Evolutionary conservation across 2,797 vertebrate species (phyloP), one percentile per base, ranked within the genome.

Genomic region (Hylomyscus alleni): DNA sequence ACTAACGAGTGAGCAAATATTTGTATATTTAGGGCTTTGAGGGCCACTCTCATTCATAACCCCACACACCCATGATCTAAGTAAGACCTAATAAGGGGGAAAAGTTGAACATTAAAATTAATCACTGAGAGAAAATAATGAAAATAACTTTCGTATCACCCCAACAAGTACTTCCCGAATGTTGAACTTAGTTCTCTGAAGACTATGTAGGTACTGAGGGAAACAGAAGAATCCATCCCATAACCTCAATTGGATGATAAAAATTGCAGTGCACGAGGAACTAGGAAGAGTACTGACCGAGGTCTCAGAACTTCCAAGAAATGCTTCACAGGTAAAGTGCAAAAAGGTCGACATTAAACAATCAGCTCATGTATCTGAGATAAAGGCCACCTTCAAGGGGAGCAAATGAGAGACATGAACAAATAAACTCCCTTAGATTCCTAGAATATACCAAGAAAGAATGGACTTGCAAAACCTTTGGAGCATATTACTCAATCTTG

Each of bases 321-420:
- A 82, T 81, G 58, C 67, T 73, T 77, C 73, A 6, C 58, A 76
- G 60, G 37, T 56, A 34, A 15, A 65, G 75, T 22, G 10, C 31
- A 82, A 62, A 92, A 26, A 50, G 52, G 60, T 47, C 9, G 69
- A 77, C 84, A 88, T 90, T 56, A 90, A 67, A 92, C 58, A 52
- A 77, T 22, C 24, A 69, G 9, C 86, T 88, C 29, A 34, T n/a
- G 85, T 90, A 26, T 52, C 56, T 17, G 17, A 91, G 50, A 11
- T 76, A 58, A 81, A 67, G 6, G 34, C 19, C 72, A 47, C 29
- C 31, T 4, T 72, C n/a, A 31, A 1, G 15, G 20, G 52, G 4
- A 85, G n/a, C 40, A 93, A 40, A 9, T 29, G 9, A 69, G 20
- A 81, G 77, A 78, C 4, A 10, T 2, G 50, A 44, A 3, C 12